These are phyloP conservation scores for Nansenia antarctica DNA, from an alignment of 2,113 vertebrate genomes.

Conservation along the genomic window DNA sequence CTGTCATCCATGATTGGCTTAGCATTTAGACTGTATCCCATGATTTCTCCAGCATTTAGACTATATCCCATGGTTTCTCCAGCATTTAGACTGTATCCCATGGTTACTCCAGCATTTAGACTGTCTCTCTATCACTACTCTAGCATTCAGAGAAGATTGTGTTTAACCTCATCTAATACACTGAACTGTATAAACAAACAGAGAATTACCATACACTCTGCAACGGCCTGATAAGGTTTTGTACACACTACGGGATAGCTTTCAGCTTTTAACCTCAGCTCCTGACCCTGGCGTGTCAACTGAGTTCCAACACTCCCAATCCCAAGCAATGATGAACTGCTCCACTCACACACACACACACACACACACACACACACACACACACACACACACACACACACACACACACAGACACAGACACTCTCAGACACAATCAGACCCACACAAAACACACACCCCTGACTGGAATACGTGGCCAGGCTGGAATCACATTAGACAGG, in stretches of 20 bases:
- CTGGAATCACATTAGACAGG: neutral
- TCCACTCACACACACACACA: neutral
- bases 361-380: neutral
- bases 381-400: neutral
- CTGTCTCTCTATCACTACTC: neutral
- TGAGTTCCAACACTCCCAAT: too few species aligned
- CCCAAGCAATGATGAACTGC: conserved; percentile 23
- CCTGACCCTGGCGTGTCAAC: too few species aligned
- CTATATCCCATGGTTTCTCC: neutral
- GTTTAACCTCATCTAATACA: conserved; percentile 55
- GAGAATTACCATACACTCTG: conserved; percentile 54
- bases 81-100: neutral
- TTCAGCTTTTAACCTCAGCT: too few species aligned
- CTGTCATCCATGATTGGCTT: too few species aligned
- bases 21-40: too few species aligned
- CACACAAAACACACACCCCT: neutral
- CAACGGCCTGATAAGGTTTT: conserved; percentile 51
- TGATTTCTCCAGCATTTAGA: too few species aligned
- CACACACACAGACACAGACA: conserved; percentile 21
- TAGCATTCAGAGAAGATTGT: neutral
- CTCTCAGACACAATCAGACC: neutral
- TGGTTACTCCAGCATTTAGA: neutral
- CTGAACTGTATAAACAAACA: conserved; percentile 62
- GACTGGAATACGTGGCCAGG: neutral
- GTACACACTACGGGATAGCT: too few species aligned